Conservation (phyloP, 2,797 vertebrate species). For the Malurus leucopterus region DNA sequence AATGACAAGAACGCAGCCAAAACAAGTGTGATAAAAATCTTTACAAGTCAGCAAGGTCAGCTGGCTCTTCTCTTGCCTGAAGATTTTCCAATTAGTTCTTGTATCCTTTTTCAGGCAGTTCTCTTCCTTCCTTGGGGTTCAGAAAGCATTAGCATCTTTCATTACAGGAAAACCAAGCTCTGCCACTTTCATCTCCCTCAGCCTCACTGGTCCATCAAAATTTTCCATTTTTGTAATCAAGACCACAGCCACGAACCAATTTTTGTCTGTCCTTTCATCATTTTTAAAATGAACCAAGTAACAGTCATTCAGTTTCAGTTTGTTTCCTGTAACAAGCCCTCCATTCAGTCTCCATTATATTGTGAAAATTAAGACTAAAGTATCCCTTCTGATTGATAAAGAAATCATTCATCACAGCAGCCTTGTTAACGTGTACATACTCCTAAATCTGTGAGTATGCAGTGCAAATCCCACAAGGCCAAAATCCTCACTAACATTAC, state of each 20-base stretch:
- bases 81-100: neutral
- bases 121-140: neutral
- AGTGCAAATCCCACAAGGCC: neutral
- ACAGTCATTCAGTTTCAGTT: neutral
- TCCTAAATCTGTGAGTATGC: neutral
- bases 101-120: neutral
- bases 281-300: neutral
- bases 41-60: constrained; percentile 3
- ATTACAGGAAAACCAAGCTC: neutral
- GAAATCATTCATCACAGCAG: neutral
- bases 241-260: neutral
- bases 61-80: neutral
- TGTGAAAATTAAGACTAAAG: neutral
- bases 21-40: constrained; percentile 3
- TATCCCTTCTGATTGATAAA: neutral
- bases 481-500: neutral
- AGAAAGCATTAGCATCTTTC: neutral
- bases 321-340: neutral
- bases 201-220: neutral
- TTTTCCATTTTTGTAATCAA: neutral
- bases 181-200: neutral
- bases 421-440: neutral
- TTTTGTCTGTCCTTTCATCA: neutral
- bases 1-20: neutral
- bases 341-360: neutral